Conservation (phyloP, 2,797 vertebrate genomes). For the Uromys caudimaculatus region DNA sequence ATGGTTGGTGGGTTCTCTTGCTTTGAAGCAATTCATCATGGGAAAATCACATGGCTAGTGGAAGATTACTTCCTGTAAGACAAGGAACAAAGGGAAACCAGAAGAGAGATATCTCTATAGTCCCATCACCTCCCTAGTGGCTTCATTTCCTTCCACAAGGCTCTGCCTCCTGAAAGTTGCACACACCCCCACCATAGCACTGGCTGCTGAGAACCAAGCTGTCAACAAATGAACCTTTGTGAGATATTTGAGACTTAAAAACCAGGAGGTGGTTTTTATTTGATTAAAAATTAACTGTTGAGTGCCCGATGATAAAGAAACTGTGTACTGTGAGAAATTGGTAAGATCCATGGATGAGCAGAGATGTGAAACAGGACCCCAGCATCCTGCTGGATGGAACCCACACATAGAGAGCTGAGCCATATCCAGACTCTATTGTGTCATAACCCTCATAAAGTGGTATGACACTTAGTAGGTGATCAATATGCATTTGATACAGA, state of each 20-base stretch:
- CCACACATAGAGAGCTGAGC: accelerated
- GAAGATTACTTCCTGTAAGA: not conserved
- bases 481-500: not conserved
- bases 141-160: not conserved
- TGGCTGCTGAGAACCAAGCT: not conserved
- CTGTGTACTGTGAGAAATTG: not conserved
- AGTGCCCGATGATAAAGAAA: not conserved
- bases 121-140: not conserved
- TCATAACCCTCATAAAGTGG: accelerated
- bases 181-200: not conserved
- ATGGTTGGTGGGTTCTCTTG: not conserved
- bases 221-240: no score
- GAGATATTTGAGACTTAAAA: not conserved
- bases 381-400: not conserved
- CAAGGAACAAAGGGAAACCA: not conserved
- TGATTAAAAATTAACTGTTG: not conserved
- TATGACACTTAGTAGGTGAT: no score
- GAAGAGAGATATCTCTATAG: no score
- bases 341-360: not conserved
- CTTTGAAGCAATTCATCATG: not conserved
- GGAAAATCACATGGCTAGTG: not conserved
- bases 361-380: accelerated
- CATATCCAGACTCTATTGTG: no score
- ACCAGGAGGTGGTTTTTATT: not conserved
- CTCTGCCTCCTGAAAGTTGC: no score